These are phyloP conservation scores for Stenchaetothrips biformis DNA, from an alignment of 2,888 invertebrate genomes.

Conservation along the genomic window DNA sequence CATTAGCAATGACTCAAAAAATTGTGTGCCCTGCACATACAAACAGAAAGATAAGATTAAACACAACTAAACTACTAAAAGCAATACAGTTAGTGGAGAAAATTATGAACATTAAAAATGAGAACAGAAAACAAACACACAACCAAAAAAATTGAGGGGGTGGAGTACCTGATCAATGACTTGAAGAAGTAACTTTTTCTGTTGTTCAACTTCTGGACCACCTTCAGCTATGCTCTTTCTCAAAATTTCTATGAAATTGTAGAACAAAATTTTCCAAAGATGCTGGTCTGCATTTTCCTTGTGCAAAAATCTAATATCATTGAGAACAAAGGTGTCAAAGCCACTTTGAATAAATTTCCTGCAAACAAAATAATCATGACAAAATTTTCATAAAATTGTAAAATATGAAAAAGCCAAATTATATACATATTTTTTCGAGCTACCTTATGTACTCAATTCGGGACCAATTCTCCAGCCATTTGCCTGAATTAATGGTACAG, in stretches of 20 bases:
- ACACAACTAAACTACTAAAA: background rate
- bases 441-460: slow-evolving; percentile 57
- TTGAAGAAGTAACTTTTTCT: slow-evolving; percentile 59
- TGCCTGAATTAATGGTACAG: slow-evolving; percentile 56
- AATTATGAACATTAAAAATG: background rate
- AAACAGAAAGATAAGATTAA: slow-evolving; percentile 18
- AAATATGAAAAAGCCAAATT: background rate
- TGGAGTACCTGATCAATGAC: slow-evolving; percentile 64
- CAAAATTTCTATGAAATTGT: slow-evolving; percentile 79
- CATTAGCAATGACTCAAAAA: slow-evolving; percentile 69
- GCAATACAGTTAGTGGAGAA: background rate
- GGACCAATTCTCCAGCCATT: slow-evolving; percentile 60
- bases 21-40: slow-evolving; percentile 56
- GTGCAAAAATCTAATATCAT: slow-evolving; percentile 81
- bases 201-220: slow-evolving; percentile 57
- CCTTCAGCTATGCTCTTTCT: slow-evolving; percentile 62
- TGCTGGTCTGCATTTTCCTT: slow-evolving; percentile 82
- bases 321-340: slow-evolving; percentile 61
- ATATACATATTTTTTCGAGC: slow-evolving; percentile 31
- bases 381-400: slow-evolving; percentile 25
- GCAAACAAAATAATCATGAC: slow-evolving; percentile 31
- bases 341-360: slow-evolving; percentile 60
- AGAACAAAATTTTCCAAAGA: slow-evolving; percentile 87
- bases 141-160: background rate
- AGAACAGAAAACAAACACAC: background rate